These are phyloP conservation scores for Alentia gelatinosa DNA, from an alignment of 2,888 invertebrate species.

Conservation along the genomic window DNA sequence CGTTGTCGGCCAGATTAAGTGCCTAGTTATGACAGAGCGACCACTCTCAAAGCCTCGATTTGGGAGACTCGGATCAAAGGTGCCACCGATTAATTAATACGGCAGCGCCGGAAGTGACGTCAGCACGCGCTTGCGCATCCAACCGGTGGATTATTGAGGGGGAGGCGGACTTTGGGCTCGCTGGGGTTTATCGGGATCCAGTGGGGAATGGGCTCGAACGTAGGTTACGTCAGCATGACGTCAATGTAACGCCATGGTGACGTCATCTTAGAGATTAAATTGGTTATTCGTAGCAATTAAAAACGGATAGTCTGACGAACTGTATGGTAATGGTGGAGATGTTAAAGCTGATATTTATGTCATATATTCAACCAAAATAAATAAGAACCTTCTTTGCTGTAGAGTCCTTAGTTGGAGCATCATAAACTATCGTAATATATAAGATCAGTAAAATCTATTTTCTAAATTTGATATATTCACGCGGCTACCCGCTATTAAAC, in stretches of 20 bases:
- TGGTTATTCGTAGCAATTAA: too few species aligned
- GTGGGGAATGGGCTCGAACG: background rate
- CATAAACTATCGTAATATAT: too few species aligned
- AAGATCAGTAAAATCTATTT: too few species aligned
- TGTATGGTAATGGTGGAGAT: too few species aligned
- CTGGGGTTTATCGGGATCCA: background rate
- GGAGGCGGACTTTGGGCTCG: background rate
- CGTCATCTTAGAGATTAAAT: too few species aligned
- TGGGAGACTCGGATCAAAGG: background rate
- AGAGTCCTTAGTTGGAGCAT: too few species aligned
- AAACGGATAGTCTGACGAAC: too few species aligned
- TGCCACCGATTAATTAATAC: slow-evolving; percentile 12
- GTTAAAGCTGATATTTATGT: too few species aligned
- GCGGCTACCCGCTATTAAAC: too few species aligned
- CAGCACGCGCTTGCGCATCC: background rate
- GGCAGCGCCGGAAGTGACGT: slow-evolving; percentile 9
- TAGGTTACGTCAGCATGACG: background rate
- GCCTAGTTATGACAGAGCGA: background rate
- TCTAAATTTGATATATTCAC: too few species aligned
- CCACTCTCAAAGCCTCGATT: slow-evolving; percentile 2
- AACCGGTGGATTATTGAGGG: background rate
- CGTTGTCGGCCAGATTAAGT: background rate
- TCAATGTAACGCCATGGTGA: background rate
- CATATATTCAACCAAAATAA: too few species aligned
- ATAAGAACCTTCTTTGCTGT: too few species aligned